These are phyloP conservation scores for Bubo blakistoni DNA, from an alignment of 2,113 vertebrate genomes.

Conservation along the genomic window DNA sequence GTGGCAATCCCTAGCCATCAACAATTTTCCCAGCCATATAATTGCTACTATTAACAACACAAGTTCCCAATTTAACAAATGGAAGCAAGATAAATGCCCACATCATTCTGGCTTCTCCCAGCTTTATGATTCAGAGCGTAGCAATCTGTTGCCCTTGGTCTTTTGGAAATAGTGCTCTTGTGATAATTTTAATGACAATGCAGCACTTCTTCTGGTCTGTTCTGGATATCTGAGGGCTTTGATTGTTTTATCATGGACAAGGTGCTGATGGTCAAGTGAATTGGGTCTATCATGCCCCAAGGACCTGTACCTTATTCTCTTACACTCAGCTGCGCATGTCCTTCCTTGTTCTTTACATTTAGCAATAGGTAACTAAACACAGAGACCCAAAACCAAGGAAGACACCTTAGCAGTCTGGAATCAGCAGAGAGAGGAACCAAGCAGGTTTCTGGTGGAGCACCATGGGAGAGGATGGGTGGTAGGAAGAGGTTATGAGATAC, in stretches of 20 bases:
- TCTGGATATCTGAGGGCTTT: not conserved
- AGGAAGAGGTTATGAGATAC: not conserved
- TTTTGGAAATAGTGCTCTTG: not conserved
- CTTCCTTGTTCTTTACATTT: not conserved
- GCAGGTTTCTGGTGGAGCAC: not conserved
- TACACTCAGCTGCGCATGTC: not conserved
- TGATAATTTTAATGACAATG: slow-evolving; percentile 41
- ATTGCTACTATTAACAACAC: slow-evolving; percentile 39
- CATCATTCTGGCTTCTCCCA: not conserved
- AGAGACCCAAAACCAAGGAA: not conserved
- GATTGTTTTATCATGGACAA: not conserved
- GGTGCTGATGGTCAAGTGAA: not conserved
- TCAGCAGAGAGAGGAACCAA: not conserved
- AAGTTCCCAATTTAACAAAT: slow-evolving; percentile 39
- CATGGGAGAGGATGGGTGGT: not conserved
- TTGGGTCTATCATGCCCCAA: not conserved
- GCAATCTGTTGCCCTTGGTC: slow-evolving; percentile 21
- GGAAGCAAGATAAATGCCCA: slow-evolving; percentile 11
- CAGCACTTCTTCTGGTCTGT: not conserved
- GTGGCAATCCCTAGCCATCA: not conserved
- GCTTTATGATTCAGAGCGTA: slow-evolving; percentile 7
- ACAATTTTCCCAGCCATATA: slow-evolving; percentile 43
- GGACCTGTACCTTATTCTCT: not conserved
- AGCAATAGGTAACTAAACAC: not conserved
- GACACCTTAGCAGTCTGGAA: not conserved